Evolutionary conservation across 2,113 vertebrate species (phyloP).

Genomic region (Thymallus thymallus): DNA sequence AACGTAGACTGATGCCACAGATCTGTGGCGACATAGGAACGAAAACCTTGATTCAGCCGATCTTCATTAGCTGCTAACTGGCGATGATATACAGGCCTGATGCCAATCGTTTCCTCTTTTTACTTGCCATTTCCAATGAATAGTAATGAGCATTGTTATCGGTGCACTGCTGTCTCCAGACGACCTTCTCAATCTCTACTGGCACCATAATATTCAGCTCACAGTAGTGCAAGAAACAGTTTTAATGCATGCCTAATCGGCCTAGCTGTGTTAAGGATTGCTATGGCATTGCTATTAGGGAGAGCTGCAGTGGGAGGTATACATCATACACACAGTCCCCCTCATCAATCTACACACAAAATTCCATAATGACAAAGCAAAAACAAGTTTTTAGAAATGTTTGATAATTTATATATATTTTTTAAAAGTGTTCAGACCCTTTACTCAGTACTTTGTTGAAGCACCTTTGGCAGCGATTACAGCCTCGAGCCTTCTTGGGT

Average conservation of each 20-base stretch:
- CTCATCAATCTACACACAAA: too few species aligned
- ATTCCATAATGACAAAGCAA: too few species aligned
- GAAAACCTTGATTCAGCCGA: background rate
- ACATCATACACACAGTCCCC: conserved; percentile 16
- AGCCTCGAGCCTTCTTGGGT: too few species aligned
- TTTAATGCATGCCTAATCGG: conserved; percentile 50
- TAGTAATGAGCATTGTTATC: conserved; percentile 55
- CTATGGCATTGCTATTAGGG: background rate
- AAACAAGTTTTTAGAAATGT: too few species aligned
- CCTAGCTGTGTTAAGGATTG: conserved; percentile 21
- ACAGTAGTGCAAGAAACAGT: conserved; percentile 22
- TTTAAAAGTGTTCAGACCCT: too few species aligned
- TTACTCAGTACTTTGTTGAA: too few species aligned
- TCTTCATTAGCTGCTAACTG: conserved; percentile 47
- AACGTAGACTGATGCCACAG: too few species aligned
- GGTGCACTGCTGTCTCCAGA: conserved; percentile 31
- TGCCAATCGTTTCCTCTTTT: conserved; percentile 37
- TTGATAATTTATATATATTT: too few species aligned
- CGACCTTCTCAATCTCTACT: conserved; percentile 49
- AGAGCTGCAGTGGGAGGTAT: conserved; percentile 10
- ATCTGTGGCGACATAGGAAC: too few species aligned
- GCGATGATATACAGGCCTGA: conserved; percentile 18
- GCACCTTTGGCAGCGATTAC: too few species aligned
- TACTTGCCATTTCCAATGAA: conserved; percentile 58
- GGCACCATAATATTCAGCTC: conserved; percentile 29